A percentile compares a stretch with the other conserved stretches of the same genome.
Conservation (phyloP, 2,888 invertebrate genomes). For the Patella depressa region DNA sequence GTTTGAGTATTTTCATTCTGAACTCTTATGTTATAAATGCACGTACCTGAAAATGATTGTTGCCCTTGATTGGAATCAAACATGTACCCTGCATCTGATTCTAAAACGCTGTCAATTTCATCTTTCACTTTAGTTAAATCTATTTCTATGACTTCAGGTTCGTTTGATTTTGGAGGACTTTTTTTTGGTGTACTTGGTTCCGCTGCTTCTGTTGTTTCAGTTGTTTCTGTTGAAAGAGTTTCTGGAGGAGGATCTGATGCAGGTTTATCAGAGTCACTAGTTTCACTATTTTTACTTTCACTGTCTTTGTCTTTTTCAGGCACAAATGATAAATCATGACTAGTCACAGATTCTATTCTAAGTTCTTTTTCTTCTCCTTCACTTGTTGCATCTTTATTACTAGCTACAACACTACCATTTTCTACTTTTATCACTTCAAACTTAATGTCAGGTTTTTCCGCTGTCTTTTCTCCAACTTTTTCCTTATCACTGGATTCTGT, state of each 20-base stretch:
- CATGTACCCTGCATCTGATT: not conserved
- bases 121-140: not conserved
- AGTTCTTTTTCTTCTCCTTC: not conserved
- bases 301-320: not conserved
- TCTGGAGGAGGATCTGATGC: not conserved
- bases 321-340: conserved; percentile 7
- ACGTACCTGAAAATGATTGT: too few relatives aligned
- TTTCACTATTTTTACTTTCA: not conserved
- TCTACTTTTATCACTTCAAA: conserved; percentile 10
- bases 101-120: conserved; percentile 7
- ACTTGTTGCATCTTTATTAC: conserved; percentile 1
- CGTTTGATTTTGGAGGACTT: not conserved
- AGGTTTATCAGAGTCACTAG: not conserved
- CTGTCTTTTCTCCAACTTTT: not conserved
- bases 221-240: not conserved
- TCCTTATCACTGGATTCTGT: not conserved
- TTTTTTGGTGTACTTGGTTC: not conserved
- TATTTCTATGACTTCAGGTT: conserved; percentile 7
- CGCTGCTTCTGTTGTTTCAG: not conserved
- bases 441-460: conserved; percentile 7
- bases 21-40: too few relatives aligned
- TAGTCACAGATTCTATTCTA: conserved; percentile 8
- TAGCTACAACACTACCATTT: conserved; percentile 10
- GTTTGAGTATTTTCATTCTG: too few relatives aligned
- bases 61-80: too few relatives aligned